A percentile compares a stretch with the other conserved stretches of the same genome.
phyloP scores from a whole-genome alignment of 1,140 invertebrate species.

The Oryzaephilus surinamensis region DNA sequence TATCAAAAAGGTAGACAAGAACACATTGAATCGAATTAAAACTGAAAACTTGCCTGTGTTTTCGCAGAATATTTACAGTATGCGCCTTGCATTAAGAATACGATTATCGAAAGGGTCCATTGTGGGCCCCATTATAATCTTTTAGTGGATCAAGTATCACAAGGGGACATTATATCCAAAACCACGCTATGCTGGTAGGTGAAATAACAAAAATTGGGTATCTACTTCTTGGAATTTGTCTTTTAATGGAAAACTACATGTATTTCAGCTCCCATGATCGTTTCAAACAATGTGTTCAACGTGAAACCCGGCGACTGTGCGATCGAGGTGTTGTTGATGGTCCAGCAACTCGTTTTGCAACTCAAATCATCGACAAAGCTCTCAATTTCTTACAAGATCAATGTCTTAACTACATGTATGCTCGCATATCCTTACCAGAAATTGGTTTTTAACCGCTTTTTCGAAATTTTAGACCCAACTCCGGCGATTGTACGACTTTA shows the following conservation, averaged over 20 bases:
- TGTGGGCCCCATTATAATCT: slow-evolving; percentile 46
- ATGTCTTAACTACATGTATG: slow-evolving; percentile 48
- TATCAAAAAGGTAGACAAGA: too few species aligned
- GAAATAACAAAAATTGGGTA: background rate
- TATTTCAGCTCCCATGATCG: slow-evolving; percentile 44
- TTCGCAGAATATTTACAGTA: slow-evolving; percentile 51
- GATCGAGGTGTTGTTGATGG: slow-evolving; percentile 39
- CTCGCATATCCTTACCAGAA: slow-evolving; percentile 8
- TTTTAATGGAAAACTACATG: background rate
- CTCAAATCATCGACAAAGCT: slow-evolving; percentile 46
- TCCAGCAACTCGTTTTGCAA: slow-evolving; percentile 40
- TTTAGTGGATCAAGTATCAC: slow-evolving; percentile 45
- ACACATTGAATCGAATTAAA: slow-evolving; percentile 16
- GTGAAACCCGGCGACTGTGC: slow-evolving; percentile 42
- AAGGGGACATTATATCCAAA: slow-evolving; percentile 42
- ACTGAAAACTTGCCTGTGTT: slow-evolving; percentile 28
- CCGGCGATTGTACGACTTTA: slow-evolving; percentile 36
- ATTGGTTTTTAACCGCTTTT: slow-evolving; percentile 7
- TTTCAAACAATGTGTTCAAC: slow-evolving; percentile 45
- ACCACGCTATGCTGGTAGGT: slow-evolving; percentile 48
- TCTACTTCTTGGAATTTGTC: too few species aligned
- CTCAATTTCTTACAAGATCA: slow-evolving; percentile 47
- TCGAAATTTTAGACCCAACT: slow-evolving; percentile 38
- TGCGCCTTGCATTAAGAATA: slow-evolving; percentile 48
- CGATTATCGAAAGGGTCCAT: slow-evolving; percentile 42